Percentiles rank a stretch among this genome's conserved stretches.
Evolutionary conservation across 2,888 invertebrate species (phyloP).

Genomic region (Gryllus longicercus): DNA sequence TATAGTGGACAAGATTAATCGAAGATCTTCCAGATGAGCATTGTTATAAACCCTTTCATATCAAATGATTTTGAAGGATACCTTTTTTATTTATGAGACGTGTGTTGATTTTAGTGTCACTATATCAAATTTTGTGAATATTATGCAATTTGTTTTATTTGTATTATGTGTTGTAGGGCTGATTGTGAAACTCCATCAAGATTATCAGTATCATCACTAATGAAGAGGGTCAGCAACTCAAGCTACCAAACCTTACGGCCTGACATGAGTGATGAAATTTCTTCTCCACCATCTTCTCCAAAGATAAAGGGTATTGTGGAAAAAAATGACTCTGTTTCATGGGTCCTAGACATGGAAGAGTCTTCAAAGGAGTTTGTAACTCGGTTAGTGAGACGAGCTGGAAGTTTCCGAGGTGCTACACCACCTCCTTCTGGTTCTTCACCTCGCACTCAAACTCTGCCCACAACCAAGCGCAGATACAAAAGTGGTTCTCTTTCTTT

Average conservation of each 20-base stretch:
- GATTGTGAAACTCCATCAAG: neutral
- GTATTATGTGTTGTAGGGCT: neutral
- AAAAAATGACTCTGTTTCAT: constrained; percentile 81
- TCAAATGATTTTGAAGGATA: too few relatives aligned
- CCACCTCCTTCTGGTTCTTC: constrained; percentile 30
- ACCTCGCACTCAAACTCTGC: constrained; percentile 33
- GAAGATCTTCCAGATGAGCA: too few relatives aligned
- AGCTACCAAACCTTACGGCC: neutral
- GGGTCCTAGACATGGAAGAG: constrained; percentile 76
- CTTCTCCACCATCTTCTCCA: constrained; percentile 60
- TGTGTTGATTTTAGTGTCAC: too few relatives aligned
- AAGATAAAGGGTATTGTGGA: constrained; percentile 78
- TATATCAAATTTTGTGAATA: too few relatives aligned
- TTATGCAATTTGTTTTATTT: too few relatives aligned
- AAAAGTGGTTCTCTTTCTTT: constrained; percentile 28
- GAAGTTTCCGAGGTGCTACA: constrained; percentile 38
- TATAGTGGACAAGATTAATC: too few relatives aligned
- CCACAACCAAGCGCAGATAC: constrained; percentile 34
- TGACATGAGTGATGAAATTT: neutral
- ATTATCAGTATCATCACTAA: neutral
- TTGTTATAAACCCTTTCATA: too few relatives aligned
- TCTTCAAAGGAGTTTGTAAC: constrained; percentile 69
- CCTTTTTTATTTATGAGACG: too few relatives aligned
- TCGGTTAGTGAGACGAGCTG: constrained; percentile 64
- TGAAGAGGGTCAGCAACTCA: neutral